Conservation (phyloP, 2,888 invertebrate genomes). For the Theretra japonica region DNA sequence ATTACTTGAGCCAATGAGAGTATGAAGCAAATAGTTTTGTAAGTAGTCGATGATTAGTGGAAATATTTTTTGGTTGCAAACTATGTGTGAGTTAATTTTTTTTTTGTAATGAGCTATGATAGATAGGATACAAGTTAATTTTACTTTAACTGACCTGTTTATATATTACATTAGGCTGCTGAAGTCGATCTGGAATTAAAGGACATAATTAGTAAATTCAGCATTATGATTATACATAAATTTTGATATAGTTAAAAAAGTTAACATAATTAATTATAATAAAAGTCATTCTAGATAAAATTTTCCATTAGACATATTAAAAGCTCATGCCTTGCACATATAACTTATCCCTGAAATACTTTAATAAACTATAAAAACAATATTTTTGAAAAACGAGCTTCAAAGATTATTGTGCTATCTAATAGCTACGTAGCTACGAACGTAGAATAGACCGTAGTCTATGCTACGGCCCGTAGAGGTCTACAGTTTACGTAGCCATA, state of each 20-base stretch:
- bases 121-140: too few species aligned
- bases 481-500: slow-evolving; percentile 59
- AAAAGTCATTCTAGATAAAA: not conserved
- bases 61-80: too few species aligned
- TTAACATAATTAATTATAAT: too few species aligned
- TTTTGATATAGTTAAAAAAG: too few species aligned
- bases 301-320: not conserved
- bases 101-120: too few species aligned
- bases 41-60: not conserved
- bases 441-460: slow-evolving; percentile 41
- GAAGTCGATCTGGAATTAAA: too few species aligned
- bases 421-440: slow-evolving; percentile 29
- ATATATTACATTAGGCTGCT: too few species aligned
- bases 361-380: not conserved
- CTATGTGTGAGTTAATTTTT: too few species aligned
- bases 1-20: not conserved
- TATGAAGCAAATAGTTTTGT: not conserved
- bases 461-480: slow-evolving; percentile 57
- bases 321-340: not conserved
- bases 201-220: too few species aligned
- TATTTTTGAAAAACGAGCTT: not conserved
- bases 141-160: too few species aligned
- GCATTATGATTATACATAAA: too few species aligned
- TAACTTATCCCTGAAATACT: not conserved
- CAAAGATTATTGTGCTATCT: not conserved